Evolutionary conservation across 2,888 invertebrate species (phyloP), one percentile per base, ranked within the genome.

Genomic region (Lamellibrachia satsuma): DNA sequence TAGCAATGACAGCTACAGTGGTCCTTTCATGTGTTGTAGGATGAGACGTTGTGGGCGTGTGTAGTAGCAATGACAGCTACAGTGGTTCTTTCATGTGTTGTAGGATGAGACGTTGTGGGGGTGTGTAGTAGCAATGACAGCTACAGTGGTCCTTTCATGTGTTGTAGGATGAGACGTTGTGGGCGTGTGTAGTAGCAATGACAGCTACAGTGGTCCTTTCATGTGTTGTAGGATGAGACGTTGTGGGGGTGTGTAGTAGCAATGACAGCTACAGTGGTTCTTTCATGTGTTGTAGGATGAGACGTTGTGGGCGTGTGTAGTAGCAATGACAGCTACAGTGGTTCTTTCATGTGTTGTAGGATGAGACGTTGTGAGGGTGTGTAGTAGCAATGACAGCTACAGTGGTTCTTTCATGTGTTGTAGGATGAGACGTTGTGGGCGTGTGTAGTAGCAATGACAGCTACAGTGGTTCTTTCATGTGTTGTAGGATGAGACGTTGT

Each of bases 71-170:
- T 99, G 96, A 98, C 99, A 1, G 98, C 98, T 93, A 39, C 39
- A 39, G 39, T 39, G 39, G 39, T 0, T 39, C 39, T 39, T 39
- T 39, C 39, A 39, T 39, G 39, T 39, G 39, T 39, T 39, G 39
- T 39, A 39, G 39, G 39, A 39, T 39, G 96, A 96, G 11, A 94
- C 94, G 6, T 97, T 99, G 27, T 99, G 99, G 99, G 98, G 99
- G 0, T 98, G 98, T 94, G 97, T 99, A 94, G 99, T 99, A 0
- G 98, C 98, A 0, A 97, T 99, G 96, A 98, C 99, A 1, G 98
- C 98, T 93, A 39, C 39, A 39, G 39, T 39, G 39, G 55, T 1
- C 7, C 27, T n/a, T 27, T 39, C 9, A 9, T 91, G n/a, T 75
- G 75, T 75, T 75, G 75, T 15, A 75, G 75, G 55, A 55, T 55